Base-by-base conservation (phyloP, 1,140 invertebrate genomes). In the Meloidogyne hapla region DNA sequence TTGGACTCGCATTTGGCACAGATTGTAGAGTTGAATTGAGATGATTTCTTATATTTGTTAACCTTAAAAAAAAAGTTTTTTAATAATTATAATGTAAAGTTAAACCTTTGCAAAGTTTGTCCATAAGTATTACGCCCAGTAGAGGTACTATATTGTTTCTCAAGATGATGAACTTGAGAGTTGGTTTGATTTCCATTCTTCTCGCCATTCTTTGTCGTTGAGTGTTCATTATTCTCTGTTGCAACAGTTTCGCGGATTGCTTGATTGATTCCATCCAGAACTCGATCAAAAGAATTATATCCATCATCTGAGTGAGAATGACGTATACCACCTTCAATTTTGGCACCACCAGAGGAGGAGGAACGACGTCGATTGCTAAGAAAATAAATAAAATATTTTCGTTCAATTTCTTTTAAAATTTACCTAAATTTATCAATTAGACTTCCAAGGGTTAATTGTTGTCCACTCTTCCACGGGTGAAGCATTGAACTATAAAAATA, bases 331-430 rank as follows among this genome's bases (percentile, higher is more conserved):
- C 45, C 23, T 26, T 38, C 69, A 26, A 70, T 26, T 70, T 73
- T 73, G 9, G 56, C 40, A 6, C 56, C 71, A 5, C 38, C 56
- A 15, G 71, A 73, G 12, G 76, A 63, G n/a, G 76, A 74, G 6
- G 76, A 77, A 21, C 76, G 76, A 25, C 76, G 72, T 9, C 76
- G 76, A 69, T 69, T 76, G 38, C 76, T 77, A n/a, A n/a, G 18
- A 56, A 56, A 56, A 56, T n/a, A 56, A 56, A 10, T 42, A 33
- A 33, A 33, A 33, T 33, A n/a, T n/a, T n/a, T n/a, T n/a, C n/a
- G 33, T 33, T 33, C 33, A 0, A 33, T 42, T 1, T 42, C 13
- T 13, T n/a, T 56, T 13, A 21, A 21, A 56, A 56, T n/a, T 8
- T 5, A 56, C 48, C 68, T 69, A 63, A 77, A 77, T 63, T 77